phyloP scores from a whole-genome alignment of 2,888 invertebrate species.

The Rambutsinella grinnellia region DNA sequence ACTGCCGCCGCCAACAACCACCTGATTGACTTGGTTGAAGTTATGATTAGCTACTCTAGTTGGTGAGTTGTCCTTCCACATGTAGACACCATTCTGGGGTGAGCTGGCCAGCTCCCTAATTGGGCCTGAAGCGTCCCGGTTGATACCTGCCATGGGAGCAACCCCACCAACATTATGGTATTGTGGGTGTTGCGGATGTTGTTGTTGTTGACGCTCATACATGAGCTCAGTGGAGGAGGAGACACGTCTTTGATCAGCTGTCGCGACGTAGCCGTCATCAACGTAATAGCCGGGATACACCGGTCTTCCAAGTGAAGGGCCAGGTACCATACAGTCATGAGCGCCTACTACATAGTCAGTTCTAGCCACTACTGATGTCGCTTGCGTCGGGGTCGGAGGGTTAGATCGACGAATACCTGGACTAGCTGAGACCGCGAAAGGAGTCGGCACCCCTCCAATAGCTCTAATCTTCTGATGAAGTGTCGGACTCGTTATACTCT shows the following conservation, averaged over 20 bases:
- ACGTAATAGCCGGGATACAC: conserved; percentile 69
- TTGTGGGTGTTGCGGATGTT: conserved; percentile 21
- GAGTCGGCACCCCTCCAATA: conserved; percentile 86
- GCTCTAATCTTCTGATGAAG: conserved; percentile 93
- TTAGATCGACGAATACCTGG: conserved; percentile 76
- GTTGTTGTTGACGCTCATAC: conserved; percentile 66
- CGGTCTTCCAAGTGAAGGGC: conserved; percentile 45
- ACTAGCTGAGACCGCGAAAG: conserved; percentile 80
- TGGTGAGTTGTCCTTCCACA: conserved; percentile 84
- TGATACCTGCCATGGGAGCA: conserved; percentile 37
- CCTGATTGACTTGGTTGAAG: conserved; percentile 66
- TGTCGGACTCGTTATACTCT: conserved; percentile 78
- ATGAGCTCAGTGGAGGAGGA: conserved; percentile 86
- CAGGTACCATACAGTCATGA: conserved; percentile 53
- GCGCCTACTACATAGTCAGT: conserved; percentile 31
- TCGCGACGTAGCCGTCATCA: conserved; percentile 53
- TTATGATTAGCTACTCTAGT: conserved; percentile 71
- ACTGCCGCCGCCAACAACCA: background rate
- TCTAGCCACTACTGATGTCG: conserved; percentile 69
- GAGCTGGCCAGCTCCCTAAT: conserved; percentile 90
- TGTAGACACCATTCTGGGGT: conserved; percentile 85
- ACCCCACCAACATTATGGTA: conserved; percentile 15
- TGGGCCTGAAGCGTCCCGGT: conserved; percentile 75
- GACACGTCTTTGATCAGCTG: conserved; percentile 76
- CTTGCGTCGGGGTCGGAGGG: conserved; percentile 92